Base-by-base conservation (phyloP, 2,113 vertebrate species). In the Lota lota region DNA sequence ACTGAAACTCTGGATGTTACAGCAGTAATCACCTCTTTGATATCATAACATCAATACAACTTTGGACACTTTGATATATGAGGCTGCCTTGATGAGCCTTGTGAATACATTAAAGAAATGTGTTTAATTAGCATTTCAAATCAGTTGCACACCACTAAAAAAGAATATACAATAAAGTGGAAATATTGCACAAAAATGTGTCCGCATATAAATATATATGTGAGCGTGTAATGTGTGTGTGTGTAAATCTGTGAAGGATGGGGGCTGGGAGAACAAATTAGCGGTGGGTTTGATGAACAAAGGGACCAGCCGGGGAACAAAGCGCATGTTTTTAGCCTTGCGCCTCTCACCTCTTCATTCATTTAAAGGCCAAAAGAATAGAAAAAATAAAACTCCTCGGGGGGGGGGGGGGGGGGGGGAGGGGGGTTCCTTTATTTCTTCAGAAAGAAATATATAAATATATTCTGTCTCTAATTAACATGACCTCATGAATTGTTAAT, bases 71-170 rank as follows among this genome's bases (percentile, higher is more conserved):
- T 93, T 93, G 92, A 93, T 92, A 92, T 89, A 88, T 70, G 83
- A 85, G 88, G 72, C 80, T 75, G 89, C 86, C 88, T 91, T 89
- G 87, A 93, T 91, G 89, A 92, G 88, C 79, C 74, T 70, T 64
- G 87, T 76, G 91, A 90, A 92, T 90, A 88, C 88, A 91, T 92
- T 90, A 91, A 89, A 91, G 88, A 91, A 92, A 92, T 91, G 89
- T 91, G 85, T 89, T 91, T 90, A 91, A 92, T 93, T 93, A 92
- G 89, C 89, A 92, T 92, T 91, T 93, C 89, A 90, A 91, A 93
- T 92, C 84, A 86, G 75, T 67, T 0, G 77, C 81, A 78, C 82
- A 82, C 68, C 72, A 81, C 81, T 83, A 88, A 84, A 88, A 91
- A 90, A 90, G 86, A 90, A 89, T 88, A 86, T 87, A 90, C 89